Evolutionary conservation across 2,888 invertebrate species (phyloP).

Genomic region (Apamea sordens): DNA sequence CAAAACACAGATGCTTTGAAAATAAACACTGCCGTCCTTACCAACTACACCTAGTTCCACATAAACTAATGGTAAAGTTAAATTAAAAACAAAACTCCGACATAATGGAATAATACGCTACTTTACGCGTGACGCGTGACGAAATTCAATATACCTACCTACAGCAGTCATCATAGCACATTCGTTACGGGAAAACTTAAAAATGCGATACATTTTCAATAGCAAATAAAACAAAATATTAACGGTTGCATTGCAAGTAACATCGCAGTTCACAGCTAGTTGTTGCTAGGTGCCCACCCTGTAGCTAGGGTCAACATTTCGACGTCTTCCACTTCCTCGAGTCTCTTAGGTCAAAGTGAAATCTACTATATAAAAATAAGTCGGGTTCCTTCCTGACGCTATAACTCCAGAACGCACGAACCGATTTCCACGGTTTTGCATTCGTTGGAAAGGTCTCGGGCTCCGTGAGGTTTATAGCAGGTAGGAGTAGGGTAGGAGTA

Average conservation of each 20-base stretch:
- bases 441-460: too few relatives aligned
- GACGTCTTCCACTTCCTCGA: not conserved
- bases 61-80: not conserved
- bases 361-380: too few relatives aligned
- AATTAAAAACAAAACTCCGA: constrained; percentile 7
- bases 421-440: too few relatives aligned
- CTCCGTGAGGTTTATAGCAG: too few relatives aligned
- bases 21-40: not conserved
- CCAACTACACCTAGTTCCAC: not conserved
- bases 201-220: constrained; percentile 14
- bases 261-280: not conserved
- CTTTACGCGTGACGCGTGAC: constrained; percentile 10
- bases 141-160: constrained; percentile 12
- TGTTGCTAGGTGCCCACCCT: not conserved
- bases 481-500: too few relatives aligned
- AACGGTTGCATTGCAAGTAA: not conserved
- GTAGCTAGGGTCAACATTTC: not conserved
- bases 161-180: not conserved
- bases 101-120: constrained; percentile 3
- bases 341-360: not conserved
- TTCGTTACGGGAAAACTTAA: constrained; percentile 17
- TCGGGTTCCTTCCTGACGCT: too few relatives aligned
- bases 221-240: constrained; percentile 5
- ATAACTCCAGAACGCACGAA: too few relatives aligned
- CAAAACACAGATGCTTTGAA: not conserved